phyloP scores from a whole-genome alignment of 1,140 invertebrate species.

The Drosophila eugracilis region DNA sequence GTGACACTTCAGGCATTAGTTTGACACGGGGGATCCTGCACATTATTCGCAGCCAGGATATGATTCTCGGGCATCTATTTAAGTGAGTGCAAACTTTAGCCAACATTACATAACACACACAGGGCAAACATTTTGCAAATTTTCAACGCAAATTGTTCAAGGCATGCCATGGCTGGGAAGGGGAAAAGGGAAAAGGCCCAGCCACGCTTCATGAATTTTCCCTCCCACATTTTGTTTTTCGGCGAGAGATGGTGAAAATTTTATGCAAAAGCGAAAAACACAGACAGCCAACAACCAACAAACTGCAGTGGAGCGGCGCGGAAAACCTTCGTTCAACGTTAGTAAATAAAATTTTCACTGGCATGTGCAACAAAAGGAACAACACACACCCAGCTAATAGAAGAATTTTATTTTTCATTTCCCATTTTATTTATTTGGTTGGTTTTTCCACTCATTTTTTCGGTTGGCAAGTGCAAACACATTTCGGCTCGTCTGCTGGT shows the following conservation, averaged over 20 bases:
- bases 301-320: conserved; percentile 20
- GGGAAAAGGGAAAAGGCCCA: conserved; percentile 13
- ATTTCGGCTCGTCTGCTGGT: conserved; percentile 37
- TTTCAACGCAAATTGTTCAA: conserved; percentile 75
- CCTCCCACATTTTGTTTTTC: conserved; percentile 23
- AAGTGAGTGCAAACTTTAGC: conserved; percentile 75
- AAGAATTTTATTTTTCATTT: conserved; percentile 17
- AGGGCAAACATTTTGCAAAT: conserved; percentile 75
- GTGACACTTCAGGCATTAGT: conserved; percentile 76
- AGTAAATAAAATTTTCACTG: conserved; percentile 72
- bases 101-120: conserved; percentile 59
- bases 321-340: conserved; percentile 37
- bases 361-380: conserved; percentile 42
- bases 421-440: conserved; percentile 29
- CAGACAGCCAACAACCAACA: conserved; percentile 27
- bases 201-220: conserved; percentile 55
- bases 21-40: conserved; percentile 49
- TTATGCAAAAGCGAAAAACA: conserved; percentile 61
- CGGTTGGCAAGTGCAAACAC: conserved; percentile 49
- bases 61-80: conserved; percentile 72
- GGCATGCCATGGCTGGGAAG: conserved; percentile 2
- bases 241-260: conserved; percentile 49
- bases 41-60: conserved; percentile 57
- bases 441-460: conserved; percentile 8
- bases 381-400: conserved; percentile 24